Percentiles rank a stretch among this genome's conserved stretches.
These are phyloP conservation scores for Raja brachyura DNA, from an alignment of 2,113 vertebrate genomes.

Conservation along the genomic window DNA sequence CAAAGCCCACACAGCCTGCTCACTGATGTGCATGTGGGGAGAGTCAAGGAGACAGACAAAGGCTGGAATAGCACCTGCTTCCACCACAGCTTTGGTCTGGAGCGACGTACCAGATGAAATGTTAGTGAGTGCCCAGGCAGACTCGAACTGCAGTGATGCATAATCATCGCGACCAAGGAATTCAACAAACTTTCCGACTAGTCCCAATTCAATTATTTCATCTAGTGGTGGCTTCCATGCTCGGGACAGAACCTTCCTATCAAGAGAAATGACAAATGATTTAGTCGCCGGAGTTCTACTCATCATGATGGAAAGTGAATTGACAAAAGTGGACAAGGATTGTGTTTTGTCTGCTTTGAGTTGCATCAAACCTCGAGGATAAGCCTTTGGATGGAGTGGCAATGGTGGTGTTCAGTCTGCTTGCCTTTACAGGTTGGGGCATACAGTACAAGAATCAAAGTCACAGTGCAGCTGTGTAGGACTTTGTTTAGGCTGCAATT, in stretches of 20 bases:
- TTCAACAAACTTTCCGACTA: constrained; percentile 69
- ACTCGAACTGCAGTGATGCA: constrained; percentile 74
- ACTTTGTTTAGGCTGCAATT: no score
- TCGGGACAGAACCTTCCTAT: constrained; percentile 74
- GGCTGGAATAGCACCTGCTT: constrained; percentile 69
- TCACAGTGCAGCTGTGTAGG: no score
- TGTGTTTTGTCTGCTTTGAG: background rate
- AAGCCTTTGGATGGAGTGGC: no score
- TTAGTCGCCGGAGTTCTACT: background rate
- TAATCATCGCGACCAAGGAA: constrained; percentile 62
- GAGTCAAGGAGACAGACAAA: constrained; percentile 73
- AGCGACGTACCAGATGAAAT: constrained; percentile 77
- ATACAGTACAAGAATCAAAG: no score
- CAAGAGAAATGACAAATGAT: background rate
- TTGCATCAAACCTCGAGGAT: background rate
- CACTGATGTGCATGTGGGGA: constrained; percentile 70
- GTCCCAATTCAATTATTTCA: constrained; percentile 63
- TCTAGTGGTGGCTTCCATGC: constrained; percentile 69
- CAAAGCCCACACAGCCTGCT: constrained; percentile 85
- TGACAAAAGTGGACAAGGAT: no score
- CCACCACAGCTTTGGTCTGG: constrained; percentile 74
- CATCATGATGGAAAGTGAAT: background rate
- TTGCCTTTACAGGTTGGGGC: no score
- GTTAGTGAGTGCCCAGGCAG: constrained; percentile 89
- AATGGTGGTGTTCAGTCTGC: no score